phyloP scores from a whole-genome alignment of 2,888 invertebrate species.

The Rhagonycha lutea region DNA sequence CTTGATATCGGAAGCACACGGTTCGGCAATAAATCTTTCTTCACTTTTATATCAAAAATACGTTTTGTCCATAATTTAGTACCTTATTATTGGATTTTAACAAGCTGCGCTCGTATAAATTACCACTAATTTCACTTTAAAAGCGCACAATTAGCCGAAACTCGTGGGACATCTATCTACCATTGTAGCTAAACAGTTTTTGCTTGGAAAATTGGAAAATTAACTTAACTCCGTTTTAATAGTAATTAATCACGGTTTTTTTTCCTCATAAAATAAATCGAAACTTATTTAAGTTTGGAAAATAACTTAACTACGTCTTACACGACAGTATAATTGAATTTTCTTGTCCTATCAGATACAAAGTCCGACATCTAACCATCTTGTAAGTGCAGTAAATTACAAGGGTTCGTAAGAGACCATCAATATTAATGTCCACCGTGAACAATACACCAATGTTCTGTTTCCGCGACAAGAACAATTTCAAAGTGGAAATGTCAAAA shows the following conservation, averaged over 20 bases:
- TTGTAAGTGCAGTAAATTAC: slow-evolving; percentile 38
- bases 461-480: slow-evolving; percentile 5
- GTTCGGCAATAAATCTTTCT: slow-evolving; percentile 3
- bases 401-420: slow-evolving; percentile 36
- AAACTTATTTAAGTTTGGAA: slow-evolving; percentile 1
- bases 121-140: slow-evolving; percentile 15
- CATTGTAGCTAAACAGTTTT: slow-evolving; percentile 13
- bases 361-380: slow-evolving; percentile 35
- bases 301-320: slow-evolving; percentile 10
- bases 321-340: slow-evolving; percentile 38
- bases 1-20: slow-evolving; percentile 13
- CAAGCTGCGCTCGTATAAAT: slow-evolving; percentile 17
- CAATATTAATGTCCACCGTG: slow-evolving; percentile 39
- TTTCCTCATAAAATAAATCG: neutral
- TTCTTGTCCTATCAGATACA: slow-evolving; percentile 35
- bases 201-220: slow-evolving; percentile 3
- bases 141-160: slow-evolving; percentile 10
- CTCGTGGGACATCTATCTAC: slow-evolving; percentile 1
- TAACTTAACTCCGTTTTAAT: neutral
- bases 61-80: slow-evolving; percentile 13
- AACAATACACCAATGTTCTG: slow-evolving; percentile 22
- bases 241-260: neutral
- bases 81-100: slow-evolving; percentile 13
- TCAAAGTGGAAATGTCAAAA: slow-evolving; percentile 16
- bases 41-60: slow-evolving; percentile 11